These are phyloP conservation scores for Salticus scenicus DNA, from an alignment of 2,888 invertebrate genomes.

Conservation along the genomic window DNA sequence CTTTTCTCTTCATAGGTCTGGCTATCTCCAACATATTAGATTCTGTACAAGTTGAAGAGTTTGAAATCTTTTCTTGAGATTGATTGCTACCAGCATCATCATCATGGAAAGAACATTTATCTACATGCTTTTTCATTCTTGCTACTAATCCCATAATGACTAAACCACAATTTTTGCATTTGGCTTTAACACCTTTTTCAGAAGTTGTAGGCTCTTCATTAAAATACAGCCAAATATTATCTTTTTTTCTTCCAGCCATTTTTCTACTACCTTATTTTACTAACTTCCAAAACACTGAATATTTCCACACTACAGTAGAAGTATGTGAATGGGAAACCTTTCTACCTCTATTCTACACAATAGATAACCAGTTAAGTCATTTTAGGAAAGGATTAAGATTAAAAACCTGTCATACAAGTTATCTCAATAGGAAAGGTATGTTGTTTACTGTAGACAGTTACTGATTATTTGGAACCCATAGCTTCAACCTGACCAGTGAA, in stretches of 20 bases:
- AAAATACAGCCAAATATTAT: background rate
- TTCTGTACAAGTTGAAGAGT: background rate
- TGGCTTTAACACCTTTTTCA: slow-evolving; percentile 1
- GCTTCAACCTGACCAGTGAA: too few relatives aligned
- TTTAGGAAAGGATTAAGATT: too few relatives aligned
- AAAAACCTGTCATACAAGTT: too few relatives aligned
- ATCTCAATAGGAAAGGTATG: too few relatives aligned
- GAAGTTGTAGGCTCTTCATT: background rate
- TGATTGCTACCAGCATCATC: background rate
- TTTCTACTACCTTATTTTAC: background rate
- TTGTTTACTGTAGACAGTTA: too few relatives aligned
- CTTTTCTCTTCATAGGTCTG: slow-evolving; percentile 1
- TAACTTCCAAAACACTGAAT: too few relatives aligned
- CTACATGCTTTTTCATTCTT: background rate
- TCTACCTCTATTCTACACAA: too few relatives aligned
- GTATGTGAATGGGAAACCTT: too few relatives aligned
- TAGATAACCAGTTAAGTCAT: too few relatives aligned
- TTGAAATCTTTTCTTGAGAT: background rate
- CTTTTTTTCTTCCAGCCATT: background rate
- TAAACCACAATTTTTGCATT: background rate
- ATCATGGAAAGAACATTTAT: background rate
- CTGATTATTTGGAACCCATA: too few relatives aligned
- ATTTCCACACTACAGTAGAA: too few relatives aligned
- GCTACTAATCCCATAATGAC: background rate
- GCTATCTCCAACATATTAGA: background rate